These are phyloP conservation scores for Podarcis cretensis DNA, from an alignment of 2,113 vertebrate genomes.

Conservation along the genomic window DNA sequence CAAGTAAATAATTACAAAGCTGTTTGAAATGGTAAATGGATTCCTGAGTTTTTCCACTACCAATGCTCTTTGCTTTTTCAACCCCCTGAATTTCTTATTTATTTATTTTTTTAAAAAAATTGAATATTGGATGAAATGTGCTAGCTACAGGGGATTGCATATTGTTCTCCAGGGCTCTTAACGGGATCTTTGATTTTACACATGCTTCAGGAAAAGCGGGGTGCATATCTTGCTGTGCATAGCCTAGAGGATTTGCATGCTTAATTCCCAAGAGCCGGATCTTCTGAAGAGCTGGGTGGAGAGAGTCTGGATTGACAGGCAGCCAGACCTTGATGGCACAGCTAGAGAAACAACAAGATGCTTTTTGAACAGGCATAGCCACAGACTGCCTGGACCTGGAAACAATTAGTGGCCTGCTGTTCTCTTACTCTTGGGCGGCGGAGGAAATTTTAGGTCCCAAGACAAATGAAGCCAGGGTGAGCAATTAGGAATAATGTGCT, in stretches of 20 bases:
- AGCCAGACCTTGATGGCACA: neutral
- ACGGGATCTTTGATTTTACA: neutral
- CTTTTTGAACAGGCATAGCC: conserved; percentile 2
- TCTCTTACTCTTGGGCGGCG: conserved; percentile 11
- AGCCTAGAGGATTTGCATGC: conserved; percentile 19
- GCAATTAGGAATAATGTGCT: conserved; percentile 27
- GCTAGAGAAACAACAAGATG: neutral
- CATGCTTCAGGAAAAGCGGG: conserved; percentile 2
- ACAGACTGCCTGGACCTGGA: neutral
- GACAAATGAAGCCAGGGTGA: conserved; percentile 16
- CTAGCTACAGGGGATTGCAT: neutral
- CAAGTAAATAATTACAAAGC: neutral
- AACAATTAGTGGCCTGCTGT: neutral
- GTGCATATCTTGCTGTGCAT: conserved; percentile 27
- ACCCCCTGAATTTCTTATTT: neutral
- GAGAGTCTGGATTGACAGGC: neutral
- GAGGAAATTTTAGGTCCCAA: conserved; percentile 26
- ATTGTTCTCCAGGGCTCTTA: neutral
- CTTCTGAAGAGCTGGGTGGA: conserved; percentile 42
- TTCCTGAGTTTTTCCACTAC: neutral
- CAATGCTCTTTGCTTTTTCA: neutral
- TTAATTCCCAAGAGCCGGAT: conserved; percentile 30
- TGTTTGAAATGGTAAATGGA: neutral
- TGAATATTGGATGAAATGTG: neutral
- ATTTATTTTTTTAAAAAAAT: neutral